These are phyloP conservation scores for Tyto alba DNA, from an alignment of 2,113 vertebrate genomes.

Conservation along the genomic window DNA sequence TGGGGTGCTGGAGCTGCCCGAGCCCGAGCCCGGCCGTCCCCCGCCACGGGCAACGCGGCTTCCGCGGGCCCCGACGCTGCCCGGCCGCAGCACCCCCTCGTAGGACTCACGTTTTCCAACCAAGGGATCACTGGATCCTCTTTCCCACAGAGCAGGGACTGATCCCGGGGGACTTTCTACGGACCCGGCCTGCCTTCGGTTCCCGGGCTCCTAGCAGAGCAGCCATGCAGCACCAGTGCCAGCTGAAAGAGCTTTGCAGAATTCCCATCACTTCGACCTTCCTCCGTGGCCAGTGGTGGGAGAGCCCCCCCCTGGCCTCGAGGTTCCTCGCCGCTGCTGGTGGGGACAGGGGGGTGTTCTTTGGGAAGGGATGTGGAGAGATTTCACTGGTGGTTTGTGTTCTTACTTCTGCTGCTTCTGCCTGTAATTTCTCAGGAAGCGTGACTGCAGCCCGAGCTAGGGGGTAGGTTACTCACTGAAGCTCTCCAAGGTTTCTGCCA, in stretches of 20 bases:
- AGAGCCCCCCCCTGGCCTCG: no score
- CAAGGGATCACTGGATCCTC: neutral
- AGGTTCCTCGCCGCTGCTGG: neutral
- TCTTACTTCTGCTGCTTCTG: neutral
- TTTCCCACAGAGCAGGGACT: neutral
- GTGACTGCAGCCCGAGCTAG: neutral
- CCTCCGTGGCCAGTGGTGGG: neutral
- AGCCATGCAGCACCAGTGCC: neutral
- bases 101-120: neutral
- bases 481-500: neutral
- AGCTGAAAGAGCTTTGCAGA: neutral
- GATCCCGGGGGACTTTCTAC: no score
- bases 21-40: neutral
- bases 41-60: no score
- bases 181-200: rapidly evolving
- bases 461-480: neutral
- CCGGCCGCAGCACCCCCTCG: neutral
- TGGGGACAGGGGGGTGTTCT: neutral
- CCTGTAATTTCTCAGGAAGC: neutral
- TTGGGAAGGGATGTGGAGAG: neutral
- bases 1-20: neutral
- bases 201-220: neutral
- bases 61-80: no score
- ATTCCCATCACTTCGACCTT: neutral
- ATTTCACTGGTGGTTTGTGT: no score